Percentiles rank a stretch among this genome's conserved stretches.
Conservation (phyloP, 2,113 vertebrate species). For the Antigone vipio region DNA sequence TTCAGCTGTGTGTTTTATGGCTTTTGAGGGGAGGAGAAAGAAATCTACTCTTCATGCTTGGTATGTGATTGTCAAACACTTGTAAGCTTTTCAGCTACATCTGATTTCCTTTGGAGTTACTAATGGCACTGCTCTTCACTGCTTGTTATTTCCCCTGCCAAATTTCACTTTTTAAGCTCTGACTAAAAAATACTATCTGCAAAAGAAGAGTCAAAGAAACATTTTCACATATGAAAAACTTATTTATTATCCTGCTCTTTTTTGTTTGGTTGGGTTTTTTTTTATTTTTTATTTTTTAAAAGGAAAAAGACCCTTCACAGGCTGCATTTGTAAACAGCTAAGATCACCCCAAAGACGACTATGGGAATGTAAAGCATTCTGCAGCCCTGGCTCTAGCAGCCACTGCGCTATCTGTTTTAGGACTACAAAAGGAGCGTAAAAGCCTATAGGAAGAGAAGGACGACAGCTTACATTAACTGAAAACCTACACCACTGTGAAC, state of each 20-base stretch:
- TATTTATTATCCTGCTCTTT: background rate
- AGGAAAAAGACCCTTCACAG: background rate
- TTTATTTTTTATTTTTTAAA: background rate
- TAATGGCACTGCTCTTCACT: background rate
- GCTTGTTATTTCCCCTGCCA: background rate
- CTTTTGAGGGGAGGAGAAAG: background rate
- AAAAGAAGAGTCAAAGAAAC: conserved; percentile 1
- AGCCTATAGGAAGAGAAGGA: conserved; percentile 13
- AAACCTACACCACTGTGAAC: conserved; percentile 10
- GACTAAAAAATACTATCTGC: background rate
- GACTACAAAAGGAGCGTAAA: conserved; percentile 8
- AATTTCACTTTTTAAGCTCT: background rate
- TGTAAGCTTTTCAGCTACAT: background rate
- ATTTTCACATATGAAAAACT: background rate
- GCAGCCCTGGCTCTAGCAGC: background rate
- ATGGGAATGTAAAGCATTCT: background rate
- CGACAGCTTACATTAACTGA: conserved; percentile 1
- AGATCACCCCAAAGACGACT: background rate
- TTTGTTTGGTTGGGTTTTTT: too few species aligned
- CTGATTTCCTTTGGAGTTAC: background rate
- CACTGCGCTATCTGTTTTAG: background rate
- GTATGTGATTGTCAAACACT: background rate
- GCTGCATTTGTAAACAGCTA: background rate
- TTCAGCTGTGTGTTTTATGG: background rate
- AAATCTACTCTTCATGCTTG: background rate